Base-by-base conservation (phyloP, 1,140 invertebrate species). In the Drosophila seguyi region DNA sequence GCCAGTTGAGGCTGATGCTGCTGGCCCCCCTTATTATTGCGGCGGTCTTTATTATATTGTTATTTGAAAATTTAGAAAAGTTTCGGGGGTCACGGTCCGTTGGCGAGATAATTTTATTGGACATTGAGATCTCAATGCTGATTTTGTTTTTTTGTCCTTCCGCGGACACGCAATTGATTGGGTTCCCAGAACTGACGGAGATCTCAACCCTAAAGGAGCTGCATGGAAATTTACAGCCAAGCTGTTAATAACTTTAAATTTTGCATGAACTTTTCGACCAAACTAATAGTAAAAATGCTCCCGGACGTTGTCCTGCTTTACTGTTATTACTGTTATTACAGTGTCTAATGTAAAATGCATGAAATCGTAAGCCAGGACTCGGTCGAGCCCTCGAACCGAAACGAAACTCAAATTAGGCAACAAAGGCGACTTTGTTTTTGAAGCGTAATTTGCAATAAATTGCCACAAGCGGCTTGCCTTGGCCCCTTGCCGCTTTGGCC, bases 381-480 rank as follows among this genome's bases (percentile, higher is more conserved):
- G 13, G 6, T 50, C 25, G n/a, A 69, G 31, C 22, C 56, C 57
- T 53, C 47, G 48, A 57, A 76, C 29, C 65, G 41, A 66, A 77
- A 61, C 75, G 61, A 67, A 69, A 78, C 71, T 59, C 80, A 87
- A 87, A 87, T 87, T 88, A 84, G 84, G 60, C 84, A 77, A 80
- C 63, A 74, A 71, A 79, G 52, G 65, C 75, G 80, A 78, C 73
- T 81, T 88, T 87, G 85, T 77, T 87, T 88, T 87, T 81, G 84
- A 87, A 88, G 85, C 81, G 69, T 90, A 85, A 90, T 90, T 90
- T 90, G 85, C 85, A 90, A 90, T 90, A 90, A 90, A 90, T 90
- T 90, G 81, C 81, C 81, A 69, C 61, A 53, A 66, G 81, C 81
- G 71, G 66, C 80, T 69, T 69, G 39, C 60, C 62, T 25, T 68